Conservation (phyloP, 2,113 vertebrate species). For the Dipodomys merriami region DNA sequence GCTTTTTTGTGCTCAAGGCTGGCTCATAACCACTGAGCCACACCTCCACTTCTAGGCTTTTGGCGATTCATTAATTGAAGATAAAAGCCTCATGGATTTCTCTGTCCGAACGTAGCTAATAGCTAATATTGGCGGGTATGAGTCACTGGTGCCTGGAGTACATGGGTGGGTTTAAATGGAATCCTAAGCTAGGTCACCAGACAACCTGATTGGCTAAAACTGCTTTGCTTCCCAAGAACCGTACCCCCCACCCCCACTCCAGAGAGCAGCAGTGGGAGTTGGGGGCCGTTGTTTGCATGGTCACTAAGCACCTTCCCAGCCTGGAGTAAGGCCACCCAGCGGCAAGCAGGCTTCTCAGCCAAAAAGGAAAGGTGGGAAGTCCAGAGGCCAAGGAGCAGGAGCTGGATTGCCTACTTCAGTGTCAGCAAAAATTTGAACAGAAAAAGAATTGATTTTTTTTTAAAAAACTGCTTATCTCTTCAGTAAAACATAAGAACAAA, state of each 20-base stretch:
- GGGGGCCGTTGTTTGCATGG: accelerated
- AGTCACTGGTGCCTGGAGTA: no score
- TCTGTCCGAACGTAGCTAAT: no score
- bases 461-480: background rate
- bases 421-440: background rate
- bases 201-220: background rate
- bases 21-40: no score
- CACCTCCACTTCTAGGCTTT: no score
- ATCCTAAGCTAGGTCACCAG: conserved; percentile 7
- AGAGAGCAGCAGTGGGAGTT: background rate
- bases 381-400: background rate
- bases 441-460: background rate
- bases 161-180: conserved; percentile 46
- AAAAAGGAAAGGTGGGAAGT: background rate
- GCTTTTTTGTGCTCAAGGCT: no score
- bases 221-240: background rate
- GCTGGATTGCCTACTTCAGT: background rate
- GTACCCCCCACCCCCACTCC: background rate
- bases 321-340: background rate
- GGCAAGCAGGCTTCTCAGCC: accelerated
- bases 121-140: no score
- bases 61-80: no score
- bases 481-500: conserved; percentile 54
- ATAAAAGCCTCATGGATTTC: no score
- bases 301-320: background rate